These are phyloP conservation scores for Microctenopoma stevenorrisi DNA, from an alignment of 2,797 vertebrate species.

Conservation along the genomic window DNA sequence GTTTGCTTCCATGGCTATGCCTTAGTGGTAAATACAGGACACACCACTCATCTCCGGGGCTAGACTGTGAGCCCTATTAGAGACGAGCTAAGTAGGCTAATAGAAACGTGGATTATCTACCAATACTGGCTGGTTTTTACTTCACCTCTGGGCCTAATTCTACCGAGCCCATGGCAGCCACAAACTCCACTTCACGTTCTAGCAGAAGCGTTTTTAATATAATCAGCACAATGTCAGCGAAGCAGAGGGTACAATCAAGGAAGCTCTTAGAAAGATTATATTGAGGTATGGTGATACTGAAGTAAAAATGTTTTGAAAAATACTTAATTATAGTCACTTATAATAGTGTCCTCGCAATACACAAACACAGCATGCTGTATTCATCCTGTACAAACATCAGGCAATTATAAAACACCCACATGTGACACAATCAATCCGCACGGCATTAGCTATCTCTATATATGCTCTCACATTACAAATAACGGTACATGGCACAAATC, in stretches of 20 bases:
- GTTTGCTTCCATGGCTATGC: conserved; percentile 48
- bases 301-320: neutral
- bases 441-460: conserved; percentile 11
- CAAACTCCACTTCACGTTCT: conserved; percentile 52
- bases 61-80: conserved; percentile 65
- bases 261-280: conserved; percentile 2
- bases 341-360: conserved; percentile 1
- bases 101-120: conserved; percentile 76
- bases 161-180: conserved; percentile 44
- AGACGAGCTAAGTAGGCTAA: conserved; percentile 76
- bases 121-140: conserved; percentile 61
- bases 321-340: neutral
- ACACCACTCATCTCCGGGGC: conserved; percentile 62
- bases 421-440: conserved; percentile 8
- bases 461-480: conserved; percentile 36
- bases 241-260: conserved; percentile 8
- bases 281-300: neutral
- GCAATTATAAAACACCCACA: conserved; percentile 25
- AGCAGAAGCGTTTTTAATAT: conserved; percentile 43
- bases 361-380: neutral
- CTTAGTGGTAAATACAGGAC: conserved; percentile 62
- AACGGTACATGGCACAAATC: conserved; percentile 50
- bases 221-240: conserved; percentile 50
- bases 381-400: conserved; percentile 7
- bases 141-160: conserved; percentile 67